Evolutionary conservation across 2,888 invertebrate genomes (phyloP).

Genomic region (Zootermopsis nevadensis): DNA sequence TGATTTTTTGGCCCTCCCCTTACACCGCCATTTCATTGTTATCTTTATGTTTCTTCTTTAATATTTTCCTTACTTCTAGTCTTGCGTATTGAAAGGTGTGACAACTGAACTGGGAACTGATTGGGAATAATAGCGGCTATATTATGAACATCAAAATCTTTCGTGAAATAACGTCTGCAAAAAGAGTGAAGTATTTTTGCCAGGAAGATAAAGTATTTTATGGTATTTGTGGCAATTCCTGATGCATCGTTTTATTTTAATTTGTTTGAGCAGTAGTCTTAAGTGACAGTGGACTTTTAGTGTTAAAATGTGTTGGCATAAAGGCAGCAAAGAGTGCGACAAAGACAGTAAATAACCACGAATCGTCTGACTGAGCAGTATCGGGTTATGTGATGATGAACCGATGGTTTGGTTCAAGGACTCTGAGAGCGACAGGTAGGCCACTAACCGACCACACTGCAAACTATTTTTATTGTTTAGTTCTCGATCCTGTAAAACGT

Average conservation of each 20-base stretch:
- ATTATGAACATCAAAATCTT: not conserved
- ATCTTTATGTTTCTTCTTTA: slow-evolving; percentile 7
- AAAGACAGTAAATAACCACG: not conserved
- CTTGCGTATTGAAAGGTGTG: not conserved
- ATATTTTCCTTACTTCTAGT: not conserved
- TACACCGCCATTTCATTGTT: not conserved
- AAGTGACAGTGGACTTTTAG: not conserved
- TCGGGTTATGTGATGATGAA: slow-evolving; percentile 17
- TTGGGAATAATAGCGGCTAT: not conserved
- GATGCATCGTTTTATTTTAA: slow-evolving; percentile 18
- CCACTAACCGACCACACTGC: not conserved
- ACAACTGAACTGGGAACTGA: not conserved
- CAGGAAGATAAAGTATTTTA: not conserved
- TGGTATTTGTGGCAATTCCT: not conserved
- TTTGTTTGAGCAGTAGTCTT: not conserved
- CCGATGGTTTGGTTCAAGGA: slow-evolving; percentile 35
- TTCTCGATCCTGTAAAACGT: not conserved
- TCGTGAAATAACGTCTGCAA: not conserved
- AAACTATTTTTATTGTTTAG: not conserved
- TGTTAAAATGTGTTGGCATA: not conserved
- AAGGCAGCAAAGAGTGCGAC: not conserved
- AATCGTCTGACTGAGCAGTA: slow-evolving; percentile 1
- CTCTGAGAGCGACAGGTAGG: slow-evolving; percentile 37
- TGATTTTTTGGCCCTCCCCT: slow-evolving; percentile 11
- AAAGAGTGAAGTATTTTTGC: not conserved